Conservation (phyloP, 1,140 invertebrate species). For the Meteorus sp. region DNA sequence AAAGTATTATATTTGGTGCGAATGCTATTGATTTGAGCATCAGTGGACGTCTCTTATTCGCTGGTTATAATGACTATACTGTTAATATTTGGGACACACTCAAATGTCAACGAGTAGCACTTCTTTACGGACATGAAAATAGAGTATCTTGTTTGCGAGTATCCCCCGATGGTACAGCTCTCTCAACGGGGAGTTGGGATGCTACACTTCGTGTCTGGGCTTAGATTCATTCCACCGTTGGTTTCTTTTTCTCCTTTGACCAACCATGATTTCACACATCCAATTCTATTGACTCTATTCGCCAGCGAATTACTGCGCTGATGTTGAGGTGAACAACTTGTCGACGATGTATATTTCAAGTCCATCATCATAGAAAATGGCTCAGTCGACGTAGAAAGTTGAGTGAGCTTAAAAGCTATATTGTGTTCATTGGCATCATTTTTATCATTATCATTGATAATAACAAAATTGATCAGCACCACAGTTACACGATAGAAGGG, state of each 20-base stretch:
- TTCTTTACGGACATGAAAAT: slow-evolving; percentile 98
- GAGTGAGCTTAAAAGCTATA: no score
- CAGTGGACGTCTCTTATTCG: slow-evolving; percentile 93
- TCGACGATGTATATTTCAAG: no score
- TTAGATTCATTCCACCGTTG: slow-evolving; percentile 34
- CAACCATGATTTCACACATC: no score
- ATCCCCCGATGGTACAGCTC: slow-evolving; percentile 95
- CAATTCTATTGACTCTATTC: background rate
- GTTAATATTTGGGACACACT: slow-evolving; percentile 99
- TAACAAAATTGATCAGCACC: no score
- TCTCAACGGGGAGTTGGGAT: slow-evolving; percentile 98
- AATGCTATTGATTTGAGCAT: slow-evolving; percentile 98
- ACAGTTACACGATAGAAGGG: no score
- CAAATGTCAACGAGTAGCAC: slow-evolving; percentile 86
- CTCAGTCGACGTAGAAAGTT: no score
- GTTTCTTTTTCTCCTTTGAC: background rate
- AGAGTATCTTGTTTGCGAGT: slow-evolving; percentile 92
- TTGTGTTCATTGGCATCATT: no score
- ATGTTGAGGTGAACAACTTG: no score
- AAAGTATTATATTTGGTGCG: slow-evolving; percentile 97
- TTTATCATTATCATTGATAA: background rate
- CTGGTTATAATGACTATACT: slow-evolving; percentile 98
- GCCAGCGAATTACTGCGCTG: no score
- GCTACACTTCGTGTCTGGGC: slow-evolving; percentile 83
- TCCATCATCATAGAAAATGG: no score